phyloP scores from a whole-genome alignment of 2,113 vertebrate species.

The Anarhynchus alexandrinus region DNA sequence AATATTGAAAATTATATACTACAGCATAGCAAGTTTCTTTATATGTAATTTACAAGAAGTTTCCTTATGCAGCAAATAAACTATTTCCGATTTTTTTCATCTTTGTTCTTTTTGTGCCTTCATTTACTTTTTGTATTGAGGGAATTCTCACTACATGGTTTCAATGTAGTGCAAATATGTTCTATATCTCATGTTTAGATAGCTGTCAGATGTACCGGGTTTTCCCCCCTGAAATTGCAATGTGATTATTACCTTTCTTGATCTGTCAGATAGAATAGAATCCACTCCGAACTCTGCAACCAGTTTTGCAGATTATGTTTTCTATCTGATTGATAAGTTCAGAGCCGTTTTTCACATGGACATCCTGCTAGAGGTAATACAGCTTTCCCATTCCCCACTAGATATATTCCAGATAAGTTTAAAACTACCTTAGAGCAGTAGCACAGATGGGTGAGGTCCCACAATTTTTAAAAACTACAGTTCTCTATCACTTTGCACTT shows the following conservation, averaged over 20 bases:
- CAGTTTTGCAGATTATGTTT: background rate
- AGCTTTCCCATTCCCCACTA: background rate
- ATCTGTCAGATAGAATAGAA: background rate
- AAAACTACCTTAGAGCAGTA: background rate
- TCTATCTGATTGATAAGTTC: background rate
- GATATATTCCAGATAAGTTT: background rate
- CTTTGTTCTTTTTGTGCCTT: conserved; percentile 3
- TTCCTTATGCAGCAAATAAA: conserved; percentile 78
- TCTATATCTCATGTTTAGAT: background rate
- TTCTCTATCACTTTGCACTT: background rate
- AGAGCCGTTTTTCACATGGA: background rate
- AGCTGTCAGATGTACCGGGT: background rate
- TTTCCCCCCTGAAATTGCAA: background rate
- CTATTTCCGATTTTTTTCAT: conserved; percentile 50
- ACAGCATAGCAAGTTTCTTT: conserved; percentile 74
- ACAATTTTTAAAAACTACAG: accelerated
- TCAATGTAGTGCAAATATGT: accelerated
- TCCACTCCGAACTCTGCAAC: background rate
- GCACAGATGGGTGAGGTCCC: background rate
- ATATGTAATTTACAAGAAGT: conserved; percentile 74
- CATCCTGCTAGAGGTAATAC: background rate
- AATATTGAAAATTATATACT: conserved; percentile 75
- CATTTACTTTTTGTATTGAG: background rate
- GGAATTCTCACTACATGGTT: background rate
- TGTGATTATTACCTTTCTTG: background rate